Conservation (phyloP, 2,797 vertebrate genomes). For the Varecia variegata region DNA sequence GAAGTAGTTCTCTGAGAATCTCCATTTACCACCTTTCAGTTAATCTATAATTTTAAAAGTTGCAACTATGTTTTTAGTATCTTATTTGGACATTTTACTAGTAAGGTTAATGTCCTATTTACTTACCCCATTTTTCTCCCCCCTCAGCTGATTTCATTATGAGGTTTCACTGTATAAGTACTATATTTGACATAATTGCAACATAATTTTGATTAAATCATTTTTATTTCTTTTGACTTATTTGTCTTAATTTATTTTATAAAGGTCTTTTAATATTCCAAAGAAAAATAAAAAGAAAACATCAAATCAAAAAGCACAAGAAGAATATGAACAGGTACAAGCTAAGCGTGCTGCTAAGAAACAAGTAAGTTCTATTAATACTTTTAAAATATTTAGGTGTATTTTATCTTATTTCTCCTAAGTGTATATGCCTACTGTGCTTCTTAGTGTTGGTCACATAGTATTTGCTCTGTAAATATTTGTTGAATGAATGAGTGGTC, state of each 20-base stretch:
- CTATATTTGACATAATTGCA: neutral
- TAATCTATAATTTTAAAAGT: neutral
- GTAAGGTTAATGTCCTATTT: neutral
- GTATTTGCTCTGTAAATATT: neutral
- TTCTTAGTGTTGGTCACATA: neutral
- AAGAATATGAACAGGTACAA: constrained; percentile 90
- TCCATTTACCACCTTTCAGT: neutral
- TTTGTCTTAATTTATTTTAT: constrained; percentile 18
- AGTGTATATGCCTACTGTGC: neutral
- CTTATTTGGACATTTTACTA: neutral
- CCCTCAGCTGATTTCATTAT: neutral
- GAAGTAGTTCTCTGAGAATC: neutral
- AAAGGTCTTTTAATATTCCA: constrained; percentile 82
- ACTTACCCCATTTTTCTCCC: neutral
- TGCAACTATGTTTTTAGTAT: neutral
- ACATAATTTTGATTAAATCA: neutral
- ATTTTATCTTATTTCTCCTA: neutral
- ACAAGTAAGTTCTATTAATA: constrained; percentile 86
- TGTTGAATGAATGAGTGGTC: neutral
- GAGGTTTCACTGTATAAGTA: neutral
- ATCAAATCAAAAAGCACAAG: constrained; percentile 92
- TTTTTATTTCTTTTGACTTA: constrained; percentile 23
- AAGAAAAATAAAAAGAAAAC: constrained; percentile 90
- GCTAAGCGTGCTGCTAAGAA: constrained; percentile 88
- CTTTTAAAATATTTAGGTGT: neutral